A percentile compares a stretch with the other conserved stretches of the same genome.
phyloP scores from a whole-genome alignment of 2,113 vertebrate genomes.

The Helogale parvula region DNA sequence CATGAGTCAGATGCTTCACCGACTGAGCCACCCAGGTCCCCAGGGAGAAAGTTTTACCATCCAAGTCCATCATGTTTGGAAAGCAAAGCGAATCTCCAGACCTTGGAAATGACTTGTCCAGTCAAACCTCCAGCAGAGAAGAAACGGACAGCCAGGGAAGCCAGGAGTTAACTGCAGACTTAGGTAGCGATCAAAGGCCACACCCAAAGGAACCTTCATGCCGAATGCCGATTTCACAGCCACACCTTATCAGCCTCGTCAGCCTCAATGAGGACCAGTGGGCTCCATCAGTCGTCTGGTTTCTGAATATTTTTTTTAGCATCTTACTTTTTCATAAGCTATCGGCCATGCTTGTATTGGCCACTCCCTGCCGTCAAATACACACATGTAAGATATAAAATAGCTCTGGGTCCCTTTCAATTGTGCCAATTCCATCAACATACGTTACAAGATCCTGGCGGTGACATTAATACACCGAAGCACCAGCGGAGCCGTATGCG shows the following conservation, averaged over 20 bases:
- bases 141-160: neutral
- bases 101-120: neutral
- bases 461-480: neutral
- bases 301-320: neutral
- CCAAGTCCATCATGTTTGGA: neutral
- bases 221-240: neutral
- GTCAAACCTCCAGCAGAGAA: neutral
- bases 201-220: neutral
- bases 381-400: neutral
- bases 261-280: neutral
- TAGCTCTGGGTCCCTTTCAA: neutral
- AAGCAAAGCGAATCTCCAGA: neutral
- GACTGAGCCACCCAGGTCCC: too few species aligned
- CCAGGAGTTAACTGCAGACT: neutral
- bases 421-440: neutral
- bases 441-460: neutral
- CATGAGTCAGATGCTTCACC: too few species aligned
- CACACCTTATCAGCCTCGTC: neutral
- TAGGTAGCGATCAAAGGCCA: neutral
- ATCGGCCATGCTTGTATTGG: accelerated
- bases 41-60: neutral
- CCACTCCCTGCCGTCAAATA: neutral
- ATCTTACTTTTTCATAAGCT: neutral
- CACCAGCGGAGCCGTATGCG: neutral
- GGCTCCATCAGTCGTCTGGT: too few species aligned